Base-by-base conservation (phyloP, 1,140 invertebrate species). In the Pinna nobilis region DNA sequence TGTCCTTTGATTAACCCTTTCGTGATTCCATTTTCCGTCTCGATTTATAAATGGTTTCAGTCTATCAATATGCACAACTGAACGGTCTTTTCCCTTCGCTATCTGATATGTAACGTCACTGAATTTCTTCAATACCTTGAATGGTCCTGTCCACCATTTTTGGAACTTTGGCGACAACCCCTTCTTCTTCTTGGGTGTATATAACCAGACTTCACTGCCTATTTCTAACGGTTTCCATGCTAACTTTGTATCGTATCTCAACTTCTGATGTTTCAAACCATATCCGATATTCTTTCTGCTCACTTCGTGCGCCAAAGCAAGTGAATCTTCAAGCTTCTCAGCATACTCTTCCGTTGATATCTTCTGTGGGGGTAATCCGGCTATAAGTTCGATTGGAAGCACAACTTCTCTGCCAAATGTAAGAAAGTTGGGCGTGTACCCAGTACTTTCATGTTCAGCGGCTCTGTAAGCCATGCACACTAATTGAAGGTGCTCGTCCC, bases 321-420 rank as follows among this genome's bases (percentile, higher is more conserved):
- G 6, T 3, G 7, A 49, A 18, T 37, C 41, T n/a, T 63, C 41
- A 3, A 70, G 57, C 32, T 63, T 11, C 37, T 23, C 15, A 49
- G 37, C 28, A 37, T 63, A 41, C 1, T 61, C 55, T 9, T 30
- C 6, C 23, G 23, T 28, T 70, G 23, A 9, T n/a, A n/a, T n/a
- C n/a, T n/a, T n/a, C n/a, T n/a, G n/a, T n/a, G n/a, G n/a, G 11
- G 63, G 63, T 6, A 33, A 39, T 41, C 59, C 60, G 23, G 65
- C 32, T n/a, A 72, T 28, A 23, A 57, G 35, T 60, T 76, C 37
- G 3, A 73, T 37, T 13, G 79, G 76, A 6, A 79, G 11, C 1
- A 13, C 41, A 18, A 70, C 47, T 28, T 81, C 70, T 15, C 73
- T 35, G 2, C 76, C 79, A 2, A 81, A 59, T 70, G 74, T 74